A percentile compares a stretch with the other conserved stretches of the same genome.
Conservation (phyloP, 64 coral and sea anemone genomes). For the Porites lutea region DNA sequence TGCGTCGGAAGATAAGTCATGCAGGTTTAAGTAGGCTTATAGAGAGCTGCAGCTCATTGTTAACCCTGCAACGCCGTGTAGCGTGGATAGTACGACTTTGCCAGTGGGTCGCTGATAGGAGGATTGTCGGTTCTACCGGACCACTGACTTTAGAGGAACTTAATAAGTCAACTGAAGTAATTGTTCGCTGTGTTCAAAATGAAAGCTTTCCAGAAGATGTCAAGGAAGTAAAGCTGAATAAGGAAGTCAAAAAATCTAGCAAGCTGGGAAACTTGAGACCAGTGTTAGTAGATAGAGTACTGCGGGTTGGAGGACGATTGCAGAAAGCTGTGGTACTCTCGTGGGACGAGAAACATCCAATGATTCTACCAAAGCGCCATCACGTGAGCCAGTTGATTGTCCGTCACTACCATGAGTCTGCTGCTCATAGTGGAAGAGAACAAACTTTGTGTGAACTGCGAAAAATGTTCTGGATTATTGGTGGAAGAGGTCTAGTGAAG, state of each 20-base stretch:
- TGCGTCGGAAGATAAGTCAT: background rate
- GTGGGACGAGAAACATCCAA: slow-evolving; percentile 79
- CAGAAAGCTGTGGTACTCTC: slow-evolving; percentile 72
- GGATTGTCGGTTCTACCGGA: slow-evolving; percentile 12
- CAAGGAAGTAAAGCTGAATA: slow-evolving; percentile 50
- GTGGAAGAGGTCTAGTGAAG: slow-evolving; percentile 60
- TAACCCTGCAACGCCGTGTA: slow-evolving; percentile 61
- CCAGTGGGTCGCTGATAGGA: slow-evolving; percentile 40
- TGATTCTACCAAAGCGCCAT: slow-evolving; percentile 47
- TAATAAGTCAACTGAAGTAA: slow-evolving; percentile 13
- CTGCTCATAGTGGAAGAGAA: slow-evolving; percentile 74
- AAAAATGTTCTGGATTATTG: slow-evolving; percentile 76
- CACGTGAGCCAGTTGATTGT: slow-evolving; percentile 71
- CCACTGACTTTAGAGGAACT: slow-evolving; percentile 62
- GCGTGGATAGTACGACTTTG: slow-evolving; percentile 76
- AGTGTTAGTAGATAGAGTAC: slow-evolving; percentile 36
- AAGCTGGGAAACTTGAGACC: slow-evolving; percentile 53
- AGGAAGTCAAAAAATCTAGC: slow-evolving; percentile 59
- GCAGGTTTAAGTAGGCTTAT: slow-evolving; percentile 19
- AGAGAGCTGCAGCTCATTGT: slow-evolving; percentile 55
- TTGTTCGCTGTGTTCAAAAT: slow-evolving; percentile 45
- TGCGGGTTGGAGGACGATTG: slow-evolving; percentile 72
- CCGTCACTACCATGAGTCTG: slow-evolving; percentile 59
- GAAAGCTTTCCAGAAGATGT: slow-evolving; percentile 72
- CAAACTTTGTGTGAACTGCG: slow-evolving; percentile 65